Evolutionary conservation across 1,140 invertebrate species (phyloP), one percentile per base, ranked within the genome.

Genomic region (Platorchestia sp.): DNA sequence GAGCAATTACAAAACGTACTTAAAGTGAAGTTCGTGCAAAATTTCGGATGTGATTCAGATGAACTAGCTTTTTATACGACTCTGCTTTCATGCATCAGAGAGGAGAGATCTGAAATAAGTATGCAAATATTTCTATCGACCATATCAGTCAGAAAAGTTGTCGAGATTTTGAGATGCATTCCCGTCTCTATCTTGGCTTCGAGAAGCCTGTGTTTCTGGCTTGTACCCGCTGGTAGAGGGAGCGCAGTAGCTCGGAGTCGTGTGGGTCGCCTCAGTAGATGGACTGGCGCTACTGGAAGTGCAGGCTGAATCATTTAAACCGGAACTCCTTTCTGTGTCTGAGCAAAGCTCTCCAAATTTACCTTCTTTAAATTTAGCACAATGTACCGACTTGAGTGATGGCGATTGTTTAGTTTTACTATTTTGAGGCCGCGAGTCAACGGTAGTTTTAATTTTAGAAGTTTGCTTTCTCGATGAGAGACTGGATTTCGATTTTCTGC

Each of bases 221-320:
- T 47, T 93, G 91, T 93, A 93, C 6, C 91, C 91, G 40, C 91
- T 93, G 40, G 91, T 93, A 36, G 91, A 93, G 43, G 91, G 91
- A 3, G 19, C 19, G 91, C 91, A 45, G n/a, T 93, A 93, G 45
- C 36, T 44, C 42, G 59, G 59, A 22, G 59, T 36, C 59, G 27
- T 75, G 59, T 75, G 59, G 59, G 59, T 75, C 36, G 59, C 27
- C 59, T 36, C 59, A 41, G 43, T 42, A 89, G 87, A 40, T 5
- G 91, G 91, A 93, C 91, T 93, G 7, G 47, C 45, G 40, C 91
- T 93, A 6, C 91, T 93, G 6, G 91, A 93, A 42, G 91, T 47
- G 45, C 16, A 47, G 0, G 19, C 44, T 7, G 91, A 93, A 44
- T 93, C 45, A 40, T 42, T n/a, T n/a, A 93, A 36, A 44, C 27